Conservation (phyloP, 2,888 invertebrate species). For the Meta bourneti region DNA sequence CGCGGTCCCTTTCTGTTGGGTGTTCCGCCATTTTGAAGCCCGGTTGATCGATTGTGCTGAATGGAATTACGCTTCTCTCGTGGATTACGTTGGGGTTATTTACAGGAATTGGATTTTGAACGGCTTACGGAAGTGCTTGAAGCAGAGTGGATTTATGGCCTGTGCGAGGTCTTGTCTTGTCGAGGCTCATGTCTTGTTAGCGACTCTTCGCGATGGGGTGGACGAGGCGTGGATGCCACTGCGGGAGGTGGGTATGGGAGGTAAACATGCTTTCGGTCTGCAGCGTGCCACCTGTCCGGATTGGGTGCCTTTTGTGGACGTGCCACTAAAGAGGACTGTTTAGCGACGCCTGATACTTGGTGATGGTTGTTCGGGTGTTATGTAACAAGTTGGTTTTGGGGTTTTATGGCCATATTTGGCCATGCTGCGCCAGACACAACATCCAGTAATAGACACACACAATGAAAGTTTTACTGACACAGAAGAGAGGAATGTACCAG, state of each 20-base stretch:
- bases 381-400: background rate
- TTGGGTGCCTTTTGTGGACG: background rate
- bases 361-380: background rate
- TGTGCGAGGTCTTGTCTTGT: conserved; percentile 21
- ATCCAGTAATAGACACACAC: too few species aligned
- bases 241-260: background rate
- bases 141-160: conserved; percentile 40
- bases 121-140: conserved; percentile 62
- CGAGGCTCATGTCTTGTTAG: background rate
- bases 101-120: conserved; percentile 38
- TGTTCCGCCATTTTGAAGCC: conserved; percentile 66
- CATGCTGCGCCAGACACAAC: too few species aligned
- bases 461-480: too few species aligned
- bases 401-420: too few species aligned
- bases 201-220: background rate
- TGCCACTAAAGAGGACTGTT: background rate
- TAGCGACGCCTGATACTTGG: background rate
- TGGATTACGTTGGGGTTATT: conserved; percentile 54
- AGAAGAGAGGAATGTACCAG: too few species aligned
- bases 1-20: conserved; percentile 50
- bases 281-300: background rate
- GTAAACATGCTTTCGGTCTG: background rate
- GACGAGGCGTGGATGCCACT: background rate
- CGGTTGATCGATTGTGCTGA: conserved; percentile 62
- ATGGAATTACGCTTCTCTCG: conserved; percentile 60